These are phyloP conservation scores for Diarsia brunnea DNA, from an alignment of 2,888 invertebrate species.

Conservation along the genomic window DNA sequence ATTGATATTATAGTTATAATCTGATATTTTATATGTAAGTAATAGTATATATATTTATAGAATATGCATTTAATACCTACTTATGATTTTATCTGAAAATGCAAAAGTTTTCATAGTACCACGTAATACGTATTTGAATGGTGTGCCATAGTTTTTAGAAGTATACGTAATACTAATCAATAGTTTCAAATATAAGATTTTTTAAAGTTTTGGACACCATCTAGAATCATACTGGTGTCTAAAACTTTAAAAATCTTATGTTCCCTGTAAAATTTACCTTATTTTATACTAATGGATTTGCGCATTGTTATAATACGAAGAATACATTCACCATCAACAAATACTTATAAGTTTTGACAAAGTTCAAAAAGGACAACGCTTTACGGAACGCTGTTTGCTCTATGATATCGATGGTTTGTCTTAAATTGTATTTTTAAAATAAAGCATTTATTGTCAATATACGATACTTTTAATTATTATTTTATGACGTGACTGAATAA, in stretches of 20 bases:
- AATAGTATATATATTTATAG: background rate
- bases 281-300: background rate
- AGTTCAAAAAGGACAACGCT: background rate
- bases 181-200: no score
- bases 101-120: background rate
- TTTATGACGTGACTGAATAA: conserved; percentile 17
- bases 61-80: background rate
- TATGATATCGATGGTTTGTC: background rate
- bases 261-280: background rate
- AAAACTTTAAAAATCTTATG: background rate
- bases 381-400: background rate
- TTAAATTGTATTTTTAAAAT: no score
- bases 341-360: background rate
- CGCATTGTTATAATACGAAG: conserved; percentile 2
- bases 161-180: no score
- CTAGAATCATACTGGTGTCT: background rate
- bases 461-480: conserved; percentile 6
- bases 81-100: background rate
- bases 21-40: background rate
- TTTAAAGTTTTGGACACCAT: no score
- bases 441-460: conserved; percentile 35
- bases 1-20: background rate
- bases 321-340: conserved; percentile 7
- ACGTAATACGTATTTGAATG: background rate
- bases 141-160: conserved; percentile 1